Evolutionary conservation across 2,888 invertebrate species (phyloP), one percentile per base, ranked within the genome.

Genomic region (Habrosyne pyritoides): DNA sequence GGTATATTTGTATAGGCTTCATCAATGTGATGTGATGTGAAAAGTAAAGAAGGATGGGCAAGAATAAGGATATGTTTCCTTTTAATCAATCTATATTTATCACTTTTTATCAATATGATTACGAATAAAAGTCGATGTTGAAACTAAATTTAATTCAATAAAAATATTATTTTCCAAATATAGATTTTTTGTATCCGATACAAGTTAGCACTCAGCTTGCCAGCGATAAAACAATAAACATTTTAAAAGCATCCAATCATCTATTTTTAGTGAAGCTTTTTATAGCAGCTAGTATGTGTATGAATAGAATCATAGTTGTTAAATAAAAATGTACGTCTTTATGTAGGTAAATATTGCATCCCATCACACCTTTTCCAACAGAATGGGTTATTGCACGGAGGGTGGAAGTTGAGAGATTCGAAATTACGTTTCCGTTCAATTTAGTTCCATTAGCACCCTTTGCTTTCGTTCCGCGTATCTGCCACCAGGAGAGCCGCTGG

Each of bases 381-480:
- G 48, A 55, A 53, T 55, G 57, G 55, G 57, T 59, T 62, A 59
- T 61, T 22, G 63, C 61, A 52, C 57, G 52, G 46, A 47, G 30
- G 59, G 57, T 8, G 42, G 53, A 52, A 53, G 58, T 60, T 67
- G 65, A 69, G 69, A 68, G 77, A 75, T 75, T 75, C 64, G 67
- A 73, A 79, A 83, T 81, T 81, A 69, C 75, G 69, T 83, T 84
- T 83, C 78, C 75, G 62, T 77, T 66, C 79, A 78, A 79, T 83
- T 77, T 76, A 60, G 62, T 56, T 57, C 82, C 78, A 80, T 81
- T 80, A 79, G 75, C 72, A 73, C 74, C 74, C 72, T 73, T 75
- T 72, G 64, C 71, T 51, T 60, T 51, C 46, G 26, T 47, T 47
- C 50, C 53, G 55, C 50, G n/a, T 55, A 57, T 47, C 28, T 49